These are phyloP conservation scores for Abramis brama DNA, from an alignment of 2,113 vertebrate species.

Conservation along the genomic window DNA sequence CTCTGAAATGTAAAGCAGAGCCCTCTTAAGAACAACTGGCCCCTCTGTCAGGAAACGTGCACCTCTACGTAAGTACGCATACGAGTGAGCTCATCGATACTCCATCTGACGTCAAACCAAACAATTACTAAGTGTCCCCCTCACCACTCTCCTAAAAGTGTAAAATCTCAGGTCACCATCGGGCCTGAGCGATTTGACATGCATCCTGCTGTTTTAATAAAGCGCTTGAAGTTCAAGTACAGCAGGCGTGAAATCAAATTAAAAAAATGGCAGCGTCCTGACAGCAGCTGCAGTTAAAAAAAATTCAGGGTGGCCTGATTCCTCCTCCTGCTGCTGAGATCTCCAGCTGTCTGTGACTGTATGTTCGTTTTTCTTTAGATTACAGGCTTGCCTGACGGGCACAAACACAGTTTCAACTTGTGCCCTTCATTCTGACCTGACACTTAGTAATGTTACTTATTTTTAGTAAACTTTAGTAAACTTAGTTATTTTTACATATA, in stretches of 20 bases:
- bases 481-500: no score
- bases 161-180: neutral
- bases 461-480: no score
- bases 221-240: conserved; percentile 14
- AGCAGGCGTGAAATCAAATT: neutral
- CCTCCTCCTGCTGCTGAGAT: neutral
- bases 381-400: conserved; percentile 28
- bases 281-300: conserved; percentile 39
- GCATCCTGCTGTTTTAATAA: neutral
- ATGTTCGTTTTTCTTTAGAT: conserved; percentile 25
- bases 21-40: conserved; percentile 63
- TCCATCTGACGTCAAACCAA: conserved; percentile 52
- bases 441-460: neutral
- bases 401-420: neutral
- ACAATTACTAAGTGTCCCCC: conserved; percentile 49
- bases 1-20: conserved; percentile 73
- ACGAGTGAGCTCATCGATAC: conserved; percentile 35
- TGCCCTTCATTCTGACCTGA: neutral
- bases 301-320: conserved; percentile 14
- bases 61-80: conserved; percentile 17
- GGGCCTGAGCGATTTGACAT: conserved; percentile 3
- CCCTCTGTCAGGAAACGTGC: conserved; percentile 59
- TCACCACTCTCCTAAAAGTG: conserved; percentile 12
- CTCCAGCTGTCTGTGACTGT: conserved; percentile 27
- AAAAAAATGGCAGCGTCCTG: conserved; percentile 16